These are phyloP conservation scores for Tenualosa thibaudeaui DNA, from an alignment of 2,797 vertebrate species.

Conservation along the genomic window DNA sequence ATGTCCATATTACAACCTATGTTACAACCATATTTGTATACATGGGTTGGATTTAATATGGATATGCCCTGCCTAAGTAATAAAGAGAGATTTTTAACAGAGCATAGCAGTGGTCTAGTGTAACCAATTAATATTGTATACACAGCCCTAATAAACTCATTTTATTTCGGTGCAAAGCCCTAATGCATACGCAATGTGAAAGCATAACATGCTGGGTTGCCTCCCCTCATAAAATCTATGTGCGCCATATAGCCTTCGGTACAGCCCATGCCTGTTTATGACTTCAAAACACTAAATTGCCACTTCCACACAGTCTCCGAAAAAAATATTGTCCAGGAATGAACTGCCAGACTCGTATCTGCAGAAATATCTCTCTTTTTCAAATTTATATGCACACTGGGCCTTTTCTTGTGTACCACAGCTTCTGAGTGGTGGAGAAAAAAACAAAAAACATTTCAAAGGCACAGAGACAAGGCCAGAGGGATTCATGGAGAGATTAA, in stretches of 20 bases:
- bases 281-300: not conserved
- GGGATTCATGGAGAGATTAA: slow-evolving; percentile 45
- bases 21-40: too few relatives aligned
- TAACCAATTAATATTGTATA: not conserved
- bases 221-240: not conserved
- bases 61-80: not conserved
- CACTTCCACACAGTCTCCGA: not conserved
- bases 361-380: not conserved
- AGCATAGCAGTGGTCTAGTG: not conserved
- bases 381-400: not conserved
- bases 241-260: not conserved
- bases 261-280: not conserved
- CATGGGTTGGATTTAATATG: too few relatives aligned
- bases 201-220: not conserved
- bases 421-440: not conserved
- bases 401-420: not conserved
- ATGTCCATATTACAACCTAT: too few relatives aligned
- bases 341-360: not conserved
- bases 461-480: not conserved
- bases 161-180: not conserved
- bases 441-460: not conserved
- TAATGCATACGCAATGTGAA: not conserved
- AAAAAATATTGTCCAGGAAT: not conserved
- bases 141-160: not conserved
- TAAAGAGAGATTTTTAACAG: not conserved